These are phyloP conservation scores for Dasypogon diadema DNA, from an alignment of 2,888 invertebrate genomes.

Conservation along the genomic window DNA sequence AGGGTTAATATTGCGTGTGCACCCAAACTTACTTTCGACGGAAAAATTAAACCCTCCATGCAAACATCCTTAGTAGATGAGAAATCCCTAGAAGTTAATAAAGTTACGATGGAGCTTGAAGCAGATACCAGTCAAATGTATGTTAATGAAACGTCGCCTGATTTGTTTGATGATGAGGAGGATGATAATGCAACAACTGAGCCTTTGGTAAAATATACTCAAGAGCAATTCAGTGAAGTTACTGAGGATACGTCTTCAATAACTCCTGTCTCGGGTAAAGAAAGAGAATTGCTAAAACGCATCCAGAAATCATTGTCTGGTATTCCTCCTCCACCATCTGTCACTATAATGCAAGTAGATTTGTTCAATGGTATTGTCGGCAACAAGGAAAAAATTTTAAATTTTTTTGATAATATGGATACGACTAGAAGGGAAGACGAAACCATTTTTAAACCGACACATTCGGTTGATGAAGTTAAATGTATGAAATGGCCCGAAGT, in stretches of 20 bases:
- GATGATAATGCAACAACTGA: slow-evolving; percentile 62
- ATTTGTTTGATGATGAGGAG: slow-evolving; percentile 76
- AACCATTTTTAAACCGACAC: slow-evolving; percentile 61
- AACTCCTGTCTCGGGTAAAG: slow-evolving; percentile 52
- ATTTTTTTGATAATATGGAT: slow-evolving; percentile 58
- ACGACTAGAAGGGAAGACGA: slow-evolving; percentile 37
- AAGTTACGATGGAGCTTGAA: background rate
- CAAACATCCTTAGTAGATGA: background rate
- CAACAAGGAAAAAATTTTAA: slow-evolving; percentile 71
- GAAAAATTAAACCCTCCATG: slow-evolving; percentile 62
- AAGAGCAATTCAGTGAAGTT: background rate
- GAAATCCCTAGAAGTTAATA: background rate
- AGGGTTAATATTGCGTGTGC: slow-evolving; percentile 41
- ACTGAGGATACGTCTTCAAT: slow-evolving; percentile 26
- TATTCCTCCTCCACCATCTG: slow-evolving; percentile 80
- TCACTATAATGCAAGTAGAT: slow-evolving; percentile 77
- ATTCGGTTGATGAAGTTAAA: slow-evolving; percentile 62
- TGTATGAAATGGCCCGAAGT: slow-evolving; percentile 73
- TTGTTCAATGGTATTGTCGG: slow-evolving; percentile 75
- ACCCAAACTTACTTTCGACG: slow-evolving; percentile 64
- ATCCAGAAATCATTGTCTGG: slow-evolving; percentile 76
- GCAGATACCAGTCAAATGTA: background rate
- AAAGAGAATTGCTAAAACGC: slow-evolving; percentile 63
- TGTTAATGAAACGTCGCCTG: slow-evolving; percentile 71
- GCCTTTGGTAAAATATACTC: background rate